phyloP scores from a whole-genome alignment of 2,113 vertebrate genomes.

The Ardeotis arabs region DNA sequence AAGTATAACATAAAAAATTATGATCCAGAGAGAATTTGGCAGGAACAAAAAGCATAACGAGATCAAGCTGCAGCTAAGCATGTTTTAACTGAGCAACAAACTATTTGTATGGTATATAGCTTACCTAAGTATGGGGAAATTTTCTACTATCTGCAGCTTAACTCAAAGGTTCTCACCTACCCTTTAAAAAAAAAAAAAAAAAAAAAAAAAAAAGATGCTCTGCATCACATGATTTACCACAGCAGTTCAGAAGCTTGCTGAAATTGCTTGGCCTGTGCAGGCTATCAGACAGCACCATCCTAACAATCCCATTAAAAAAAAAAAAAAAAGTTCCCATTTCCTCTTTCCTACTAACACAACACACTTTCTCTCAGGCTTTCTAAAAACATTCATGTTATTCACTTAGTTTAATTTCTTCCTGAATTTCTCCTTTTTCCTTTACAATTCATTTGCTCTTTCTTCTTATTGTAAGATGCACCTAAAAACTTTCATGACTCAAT shows the following conservation, averaged over 20 bases:
- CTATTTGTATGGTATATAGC: background rate
- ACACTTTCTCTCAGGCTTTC: background rate
- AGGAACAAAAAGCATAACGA: background rate
- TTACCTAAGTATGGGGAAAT: background rate
- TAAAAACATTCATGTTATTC: background rate
- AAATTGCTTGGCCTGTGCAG: background rate
- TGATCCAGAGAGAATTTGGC: background rate
- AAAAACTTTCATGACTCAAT: background rate
- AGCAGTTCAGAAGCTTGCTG: background rate
- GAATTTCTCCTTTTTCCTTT: background rate
- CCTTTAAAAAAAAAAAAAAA: background rate
- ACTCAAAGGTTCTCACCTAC: background rate
- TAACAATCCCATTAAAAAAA: background rate
- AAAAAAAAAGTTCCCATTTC: background rate
- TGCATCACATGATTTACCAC: background rate
- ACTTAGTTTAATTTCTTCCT: background rate
- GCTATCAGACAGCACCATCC: background rate
- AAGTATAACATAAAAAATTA: background rate
- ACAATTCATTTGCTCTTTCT: background rate
- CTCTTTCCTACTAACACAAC: background rate
- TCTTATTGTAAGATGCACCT: background rate
- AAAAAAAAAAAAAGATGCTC: background rate
- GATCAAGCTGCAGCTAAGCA: background rate
- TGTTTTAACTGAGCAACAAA: background rate
- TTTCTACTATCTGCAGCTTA: background rate